Percentiles rank a stretch among this genome's conserved stretches.
These are phyloP conservation scores for Heliconius charithonia DNA, from an alignment of 2,888 invertebrate species.

Conservation along the genomic window DNA sequence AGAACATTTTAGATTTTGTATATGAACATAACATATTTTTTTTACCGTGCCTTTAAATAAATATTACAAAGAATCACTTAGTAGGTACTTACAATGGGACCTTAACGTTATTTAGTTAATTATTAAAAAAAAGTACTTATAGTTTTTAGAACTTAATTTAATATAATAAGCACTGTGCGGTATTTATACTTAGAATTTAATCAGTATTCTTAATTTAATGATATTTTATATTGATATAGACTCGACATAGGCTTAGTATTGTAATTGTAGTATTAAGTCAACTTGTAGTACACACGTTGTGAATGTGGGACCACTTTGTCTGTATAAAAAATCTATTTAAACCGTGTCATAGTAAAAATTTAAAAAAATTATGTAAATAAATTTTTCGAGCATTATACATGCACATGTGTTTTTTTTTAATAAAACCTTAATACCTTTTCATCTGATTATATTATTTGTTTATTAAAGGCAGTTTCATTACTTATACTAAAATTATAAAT, in stretches of 20 bases:
- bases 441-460: too few relatives aligned
- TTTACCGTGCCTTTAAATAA: not conserved
- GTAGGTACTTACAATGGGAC: not conserved
- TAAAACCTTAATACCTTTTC: too few relatives aligned
- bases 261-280: constrained; percentile 4
- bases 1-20: not conserved
- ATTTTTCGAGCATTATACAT: constrained; percentile 13
- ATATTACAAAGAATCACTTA: not conserved
- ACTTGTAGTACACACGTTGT: constrained; percentile 1
- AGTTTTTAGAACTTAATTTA: not conserved
- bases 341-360: constrained; percentile 14
- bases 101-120: not conserved
- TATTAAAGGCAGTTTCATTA: too few relatives aligned
- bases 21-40: not conserved
- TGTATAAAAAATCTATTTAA: constrained; percentile 9
- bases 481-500: too few relatives aligned
- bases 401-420: not conserved
- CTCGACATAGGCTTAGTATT: not conserved
- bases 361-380: constrained; percentile 12
- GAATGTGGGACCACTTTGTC: constrained; percentile 20
- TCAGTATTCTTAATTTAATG: constrained; percentile 20
- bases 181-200: constrained; percentile 21
- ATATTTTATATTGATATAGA: constrained; percentile 5
- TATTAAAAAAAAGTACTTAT: not conserved
- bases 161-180: not conserved